These are phyloP conservation scores for Ectemnius continuus DNA, from an alignment of 2,888 invertebrate species.

Conservation along the genomic window DNA sequence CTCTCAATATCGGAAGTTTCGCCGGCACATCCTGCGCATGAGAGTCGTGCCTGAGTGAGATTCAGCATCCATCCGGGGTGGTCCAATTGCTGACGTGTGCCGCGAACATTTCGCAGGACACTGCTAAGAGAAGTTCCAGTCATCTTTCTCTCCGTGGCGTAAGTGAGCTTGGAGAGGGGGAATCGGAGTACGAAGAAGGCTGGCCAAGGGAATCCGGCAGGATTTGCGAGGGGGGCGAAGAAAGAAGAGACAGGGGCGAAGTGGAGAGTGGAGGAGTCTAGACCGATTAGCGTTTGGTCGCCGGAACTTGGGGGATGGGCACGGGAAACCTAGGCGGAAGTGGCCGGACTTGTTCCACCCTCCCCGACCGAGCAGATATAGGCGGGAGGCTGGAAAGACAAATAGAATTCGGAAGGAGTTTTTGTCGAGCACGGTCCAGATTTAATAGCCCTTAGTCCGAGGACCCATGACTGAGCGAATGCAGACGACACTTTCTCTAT, in stretches of 20 bases:
- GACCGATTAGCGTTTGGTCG: constrained; percentile 73
- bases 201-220: constrained; percentile 29
- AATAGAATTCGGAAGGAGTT: constrained; percentile 74
- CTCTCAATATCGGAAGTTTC: constrained; percentile 41
- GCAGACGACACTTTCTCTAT: no score
- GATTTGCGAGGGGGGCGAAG: constrained; percentile 42
- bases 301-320: constrained; percentile 63
- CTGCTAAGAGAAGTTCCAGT: constrained; percentile 47
- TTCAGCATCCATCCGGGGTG: constrained; percentile 48
- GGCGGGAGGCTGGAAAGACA: constrained; percentile 67
- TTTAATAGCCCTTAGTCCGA: constrained; percentile 69
- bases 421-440: constrained; percentile 65
- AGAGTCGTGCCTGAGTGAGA: constrained; percentile 11
- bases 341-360: constrained; percentile 57
- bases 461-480: constrained; percentile 7
- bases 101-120: constrained; percentile 24
- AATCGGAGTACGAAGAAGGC: constrained; percentile 3
- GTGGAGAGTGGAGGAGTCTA: constrained; percentile 63
- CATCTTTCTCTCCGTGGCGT: neutral
- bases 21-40: constrained; percentile 4
- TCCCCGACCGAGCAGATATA: constrained; percentile 19
- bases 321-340: constrained; percentile 62
- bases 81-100: constrained; percentile 54
- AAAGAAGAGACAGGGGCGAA: constrained; percentile 18
- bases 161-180: neutral